Evolutionary conservation across 2,113 vertebrate genomes (phyloP), one percentile per base, ranked within the genome.

Genomic region (Psephotus haematonotus): DNA sequence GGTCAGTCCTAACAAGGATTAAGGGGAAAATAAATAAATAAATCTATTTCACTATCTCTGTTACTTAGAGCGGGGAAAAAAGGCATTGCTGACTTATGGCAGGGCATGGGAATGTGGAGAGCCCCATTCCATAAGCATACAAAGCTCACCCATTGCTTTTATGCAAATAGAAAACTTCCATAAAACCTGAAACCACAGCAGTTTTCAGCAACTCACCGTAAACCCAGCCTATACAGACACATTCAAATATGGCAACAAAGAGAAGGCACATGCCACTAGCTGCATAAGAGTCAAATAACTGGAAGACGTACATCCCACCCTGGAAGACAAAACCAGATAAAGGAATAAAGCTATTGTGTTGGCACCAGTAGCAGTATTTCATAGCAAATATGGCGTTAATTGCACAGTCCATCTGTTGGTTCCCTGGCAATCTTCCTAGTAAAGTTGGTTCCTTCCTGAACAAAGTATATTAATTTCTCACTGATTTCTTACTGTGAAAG

Each of bases 241-340:
- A 99, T 97, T 99, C 99, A 90, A 99, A 99, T 96, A 99, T 99
- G 96, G 99, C 99, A 91, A 99, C 99, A 60, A 99, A 99, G 64
- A 99, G 99, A 92, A 99, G 98, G 97, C 99, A 99, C 99, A 99
- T 99, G 59, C 99, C 99, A 27, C 99, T 99, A 95, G 99, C 99
- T 7, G 99, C 99, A 1, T 99, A 99, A 1, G 99, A 98, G 94
- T 99, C 99, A 92, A 99, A 99, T 59, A 99, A 97, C 98, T 99
- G 99, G 93, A 99, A 99, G 88, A 99, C 98, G 17, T 99, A 99
- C 99, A 99, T 99, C 55, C 99, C 99, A 35, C 99, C 99, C 99
- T 99, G 96, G 39, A 77, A 95, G 77, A 87, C 25, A 96, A 60
- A 86, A 63, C 80, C 6, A n/a, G 64, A 25, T 59, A 67, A 70